phyloP scores from a whole-genome alignment of 2,888 invertebrate genomes.

The Apomyelois bistriatella region DNA sequence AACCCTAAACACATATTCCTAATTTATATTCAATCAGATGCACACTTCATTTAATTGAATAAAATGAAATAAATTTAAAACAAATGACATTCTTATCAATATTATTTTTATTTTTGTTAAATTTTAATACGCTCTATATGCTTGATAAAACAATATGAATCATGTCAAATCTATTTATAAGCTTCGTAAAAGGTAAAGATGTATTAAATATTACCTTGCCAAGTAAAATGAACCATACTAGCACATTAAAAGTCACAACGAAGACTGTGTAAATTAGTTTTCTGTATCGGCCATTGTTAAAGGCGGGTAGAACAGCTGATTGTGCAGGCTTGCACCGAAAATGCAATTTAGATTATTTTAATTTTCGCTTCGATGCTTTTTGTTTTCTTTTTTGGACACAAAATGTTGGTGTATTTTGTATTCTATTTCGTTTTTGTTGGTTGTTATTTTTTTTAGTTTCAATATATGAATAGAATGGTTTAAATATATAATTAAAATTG shows the following conservation, averaged over 20 bases:
- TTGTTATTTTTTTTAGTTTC: not conserved
- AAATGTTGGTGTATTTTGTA: not conserved
- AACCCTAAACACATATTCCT: too few species aligned
- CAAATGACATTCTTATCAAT: too few species aligned
- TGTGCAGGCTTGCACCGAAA: constrained; percentile 39
- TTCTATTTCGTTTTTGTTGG: not conserved
- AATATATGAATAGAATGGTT: too few species aligned
- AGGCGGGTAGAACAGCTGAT: constrained; percentile 30
- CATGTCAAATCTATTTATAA: not conserved
- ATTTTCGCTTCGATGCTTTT: constrained; percentile 38
- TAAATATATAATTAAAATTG: too few species aligned
- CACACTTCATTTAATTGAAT: too few species aligned
- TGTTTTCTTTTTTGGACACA: not conserved
- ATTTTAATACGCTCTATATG: too few species aligned
- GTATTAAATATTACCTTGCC: not conserved
- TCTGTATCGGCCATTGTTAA: constrained; percentile 10
- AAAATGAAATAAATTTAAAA: too few species aligned
- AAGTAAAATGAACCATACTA: not conserved
- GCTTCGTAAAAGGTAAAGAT: not conserved
- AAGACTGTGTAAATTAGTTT: constrained; percentile 14
- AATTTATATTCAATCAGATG: too few species aligned
- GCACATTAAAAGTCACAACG: constrained; percentile 11
- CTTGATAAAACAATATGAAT: too few species aligned
- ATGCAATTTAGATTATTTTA: constrained; percentile 69
- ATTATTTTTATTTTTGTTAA: too few species aligned